These are phyloP conservation scores for Etheostoma spectabile DNA, from an alignment of 2,113 vertebrate genomes.

Conservation along the genomic window DNA sequence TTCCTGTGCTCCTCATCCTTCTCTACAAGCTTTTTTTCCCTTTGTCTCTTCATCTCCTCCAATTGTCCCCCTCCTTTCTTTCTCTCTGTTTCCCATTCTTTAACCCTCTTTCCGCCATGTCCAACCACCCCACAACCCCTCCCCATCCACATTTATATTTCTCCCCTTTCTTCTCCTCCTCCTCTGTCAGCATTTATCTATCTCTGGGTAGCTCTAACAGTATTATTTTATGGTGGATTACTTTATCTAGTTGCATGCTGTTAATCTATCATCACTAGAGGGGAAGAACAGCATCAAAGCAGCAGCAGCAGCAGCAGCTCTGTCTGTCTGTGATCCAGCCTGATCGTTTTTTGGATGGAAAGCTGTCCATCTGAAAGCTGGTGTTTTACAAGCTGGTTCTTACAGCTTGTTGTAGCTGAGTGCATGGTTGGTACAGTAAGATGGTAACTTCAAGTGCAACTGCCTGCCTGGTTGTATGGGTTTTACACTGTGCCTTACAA, in stretches of 20 bases:
- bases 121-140: slow-evolving; percentile 11
- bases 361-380: slow-evolving; percentile 47
- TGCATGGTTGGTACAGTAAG: slow-evolving; percentile 31
- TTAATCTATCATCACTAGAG: slow-evolving; percentile 83
- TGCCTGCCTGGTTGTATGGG: slow-evolving; percentile 27
- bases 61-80: background rate
- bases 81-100: background rate
- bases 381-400: slow-evolving; percentile 39
- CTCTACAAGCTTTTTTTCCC: background rate
- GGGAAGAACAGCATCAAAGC: slow-evolving; percentile 48
- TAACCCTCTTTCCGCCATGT: slow-evolving; percentile 15
- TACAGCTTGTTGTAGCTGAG: slow-evolving; percentile 43
- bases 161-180: slow-evolving; percentile 29
- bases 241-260: slow-evolving; percentile 76
- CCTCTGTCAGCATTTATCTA: slow-evolving; percentile 56
- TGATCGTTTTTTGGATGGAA: slow-evolving; percentile 51
- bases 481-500: slow-evolving; percentile 30
- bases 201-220: slow-evolving; percentile 69
- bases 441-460: slow-evolving; percentile 45
- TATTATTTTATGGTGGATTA: slow-evolving; percentile 84
- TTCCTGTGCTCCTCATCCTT: slow-evolving; percentile 10
- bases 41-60: slow-evolving; percentile 41
- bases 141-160: slow-evolving; percentile 45
- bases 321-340: slow-evolving; percentile 69
- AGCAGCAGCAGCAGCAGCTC: slow-evolving; percentile 30